These are phyloP conservation scores for Petrophora chlorosata DNA, from an alignment of 2,888 invertebrate genomes.

Conservation along the genomic window DNA sequence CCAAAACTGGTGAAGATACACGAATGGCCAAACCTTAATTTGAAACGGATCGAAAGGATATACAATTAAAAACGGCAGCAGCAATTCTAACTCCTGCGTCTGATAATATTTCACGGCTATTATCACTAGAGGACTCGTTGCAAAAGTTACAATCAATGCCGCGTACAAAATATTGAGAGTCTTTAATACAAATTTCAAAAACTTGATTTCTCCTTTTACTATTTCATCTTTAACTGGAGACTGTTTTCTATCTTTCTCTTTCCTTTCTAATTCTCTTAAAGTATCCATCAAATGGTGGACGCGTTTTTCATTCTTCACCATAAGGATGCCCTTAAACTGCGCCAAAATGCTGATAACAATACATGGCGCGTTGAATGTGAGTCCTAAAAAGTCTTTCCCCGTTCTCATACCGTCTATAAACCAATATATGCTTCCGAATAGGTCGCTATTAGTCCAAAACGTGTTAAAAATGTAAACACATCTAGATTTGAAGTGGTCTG, in stretches of 20 bases:
- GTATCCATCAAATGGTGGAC: slow-evolving; percentile 41
- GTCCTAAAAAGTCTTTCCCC: slow-evolving; percentile 45
- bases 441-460: slow-evolving; percentile 46
- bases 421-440: slow-evolving; percentile 47
- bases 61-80: slow-evolving; percentile 54
- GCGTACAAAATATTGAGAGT: slow-evolving; percentile 45
- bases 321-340: slow-evolving; percentile 39
- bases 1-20: slow-evolving; percentile 60
- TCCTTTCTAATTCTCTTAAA: slow-evolving; percentile 44
- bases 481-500: slow-evolving; percentile 29
- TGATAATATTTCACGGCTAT: slow-evolving; percentile 49
- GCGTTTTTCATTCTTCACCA: slow-evolving; percentile 40
- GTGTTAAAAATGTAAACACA: slow-evolving; percentile 48
- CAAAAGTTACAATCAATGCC: slow-evolving; percentile 43
- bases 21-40: slow-evolving; percentile 55
- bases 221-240: slow-evolving; percentile 39
- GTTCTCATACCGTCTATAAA: slow-evolving; percentile 43
- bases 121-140: slow-evolving; percentile 47
- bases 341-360: slow-evolving; percentile 41
- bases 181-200: slow-evolving; percentile 50
- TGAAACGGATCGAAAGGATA: slow-evolving; percentile 63
- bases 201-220: slow-evolving; percentile 42
- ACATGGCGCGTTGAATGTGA: slow-evolving; percentile 55
- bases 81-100: slow-evolving; percentile 45
- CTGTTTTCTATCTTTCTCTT: slow-evolving; percentile 20